phyloP scores from a whole-genome alignment of 2,797 vertebrate genomes.

The Tapera naevia region DNA sequence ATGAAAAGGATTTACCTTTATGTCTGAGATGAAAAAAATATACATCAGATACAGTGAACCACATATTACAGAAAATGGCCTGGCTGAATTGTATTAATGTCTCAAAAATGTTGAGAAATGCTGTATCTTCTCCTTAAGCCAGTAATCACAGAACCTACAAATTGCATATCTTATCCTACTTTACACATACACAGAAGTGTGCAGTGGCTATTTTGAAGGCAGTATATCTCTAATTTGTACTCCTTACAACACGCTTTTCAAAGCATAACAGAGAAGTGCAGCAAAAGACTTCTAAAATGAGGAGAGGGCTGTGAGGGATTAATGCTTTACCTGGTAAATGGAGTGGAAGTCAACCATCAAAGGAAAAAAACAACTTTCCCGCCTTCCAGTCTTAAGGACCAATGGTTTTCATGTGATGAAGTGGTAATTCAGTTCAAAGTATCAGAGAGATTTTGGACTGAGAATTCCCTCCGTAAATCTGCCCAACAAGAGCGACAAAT shows the following conservation, averaged over 20 bases:
- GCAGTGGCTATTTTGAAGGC: slow-evolving; percentile 51
- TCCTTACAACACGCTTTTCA: slow-evolving; percentile 37
- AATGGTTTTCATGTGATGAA: slow-evolving; percentile 38
- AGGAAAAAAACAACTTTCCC: slow-evolving; percentile 39
- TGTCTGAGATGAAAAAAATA: slow-evolving; percentile 70
- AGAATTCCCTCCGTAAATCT: background rate
- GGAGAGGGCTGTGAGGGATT: slow-evolving; percentile 37
- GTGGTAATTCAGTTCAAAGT: slow-evolving; percentile 62
- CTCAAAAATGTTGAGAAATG: slow-evolving; percentile 58
- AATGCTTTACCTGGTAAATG: slow-evolving; percentile 58
- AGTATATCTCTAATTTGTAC: slow-evolving; percentile 29
- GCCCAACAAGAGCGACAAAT: slow-evolving; percentile 9
- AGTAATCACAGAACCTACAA: slow-evolving; percentile 58
- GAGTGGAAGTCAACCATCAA: slow-evolving; percentile 64
- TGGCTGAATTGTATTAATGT: slow-evolving; percentile 59
- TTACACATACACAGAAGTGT: slow-evolving; percentile 41
- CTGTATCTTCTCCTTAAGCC: slow-evolving; percentile 55
- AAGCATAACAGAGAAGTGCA: slow-evolving; percentile 21
- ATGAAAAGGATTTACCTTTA: slow-evolving; percentile 73
- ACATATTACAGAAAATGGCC: slow-evolving; percentile 59
- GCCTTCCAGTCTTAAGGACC: background rate
- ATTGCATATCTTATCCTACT: slow-evolving; percentile 66
- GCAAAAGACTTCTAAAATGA: slow-evolving; percentile 45
- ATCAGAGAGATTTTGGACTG: background rate
- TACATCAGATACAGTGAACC: slow-evolving; percentile 61